Percentiles rank a stretch among this genome's conserved stretches.
These are phyloP conservation scores for Cyclina sinensis DNA, from an alignment of 1,140 invertebrate genomes.

Conservation along the genomic window DNA sequence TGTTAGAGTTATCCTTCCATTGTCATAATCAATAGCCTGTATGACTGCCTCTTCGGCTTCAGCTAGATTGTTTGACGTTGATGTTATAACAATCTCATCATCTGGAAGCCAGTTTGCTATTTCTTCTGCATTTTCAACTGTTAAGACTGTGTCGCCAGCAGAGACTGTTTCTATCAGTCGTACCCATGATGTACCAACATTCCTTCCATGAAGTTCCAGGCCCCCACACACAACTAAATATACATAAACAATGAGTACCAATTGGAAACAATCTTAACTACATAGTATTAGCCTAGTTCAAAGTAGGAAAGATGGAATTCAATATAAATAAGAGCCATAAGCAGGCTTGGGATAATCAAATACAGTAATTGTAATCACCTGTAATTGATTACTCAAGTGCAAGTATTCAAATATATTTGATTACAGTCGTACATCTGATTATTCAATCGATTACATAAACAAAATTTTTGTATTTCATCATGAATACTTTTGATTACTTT, in stretches of 20 bases:
- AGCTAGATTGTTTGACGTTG: constrained; percentile 75
- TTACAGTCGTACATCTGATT: too few species aligned
- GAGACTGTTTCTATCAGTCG: constrained; percentile 72
- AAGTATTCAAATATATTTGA: too few species aligned
- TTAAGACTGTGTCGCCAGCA: constrained; percentile 68
- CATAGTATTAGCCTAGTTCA: too few species aligned
- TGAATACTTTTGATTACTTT: too few species aligned
- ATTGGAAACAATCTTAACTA: too few species aligned
- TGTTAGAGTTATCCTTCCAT: constrained; percentile 75
- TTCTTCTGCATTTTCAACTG: constrained; percentile 40
- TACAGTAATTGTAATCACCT: too few species aligned
- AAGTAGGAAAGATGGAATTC: too few species aligned
- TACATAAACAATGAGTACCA: neutral
- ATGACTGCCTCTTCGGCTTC: constrained; percentile 81
- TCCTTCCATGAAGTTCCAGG: constrained; percentile 73
- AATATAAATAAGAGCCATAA: too few species aligned
- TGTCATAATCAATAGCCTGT: constrained; percentile 68
- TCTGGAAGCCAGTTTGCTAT: constrained; percentile 78
- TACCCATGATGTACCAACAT: constrained; percentile 75
- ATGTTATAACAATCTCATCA: constrained; percentile 82
- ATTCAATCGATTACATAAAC: too few species aligned
- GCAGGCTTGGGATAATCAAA: too few species aligned
- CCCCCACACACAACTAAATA: constrained; percentile 73
- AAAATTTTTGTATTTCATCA: too few species aligned
- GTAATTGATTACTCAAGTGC: too few species aligned